Percentiles rank a stretch among this genome's conserved stretches.
These are phyloP conservation scores for Podilymbus podiceps DNA, from an alignment of 2,113 vertebrate genomes.

Conservation along the genomic window DNA sequence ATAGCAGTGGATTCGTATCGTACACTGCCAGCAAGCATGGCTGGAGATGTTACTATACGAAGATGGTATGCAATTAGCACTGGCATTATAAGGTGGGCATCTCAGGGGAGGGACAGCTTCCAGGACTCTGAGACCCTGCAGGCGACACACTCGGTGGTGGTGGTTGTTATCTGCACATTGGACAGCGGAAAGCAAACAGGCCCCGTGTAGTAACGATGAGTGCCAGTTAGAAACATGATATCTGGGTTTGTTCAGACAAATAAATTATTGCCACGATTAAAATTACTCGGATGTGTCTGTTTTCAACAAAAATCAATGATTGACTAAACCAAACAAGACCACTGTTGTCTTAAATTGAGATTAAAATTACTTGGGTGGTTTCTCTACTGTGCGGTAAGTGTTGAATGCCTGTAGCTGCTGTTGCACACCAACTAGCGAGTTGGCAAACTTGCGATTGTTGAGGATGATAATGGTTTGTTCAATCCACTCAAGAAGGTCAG, in stretches of 20 bases:
- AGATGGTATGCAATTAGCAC: neutral
- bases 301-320: neutral
- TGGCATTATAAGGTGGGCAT: neutral
- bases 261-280: neutral
- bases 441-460: slow-evolving; percentile 97
- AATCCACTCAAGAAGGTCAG: slow-evolving; percentile 96
- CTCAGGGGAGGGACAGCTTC: neutral
- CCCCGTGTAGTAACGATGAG: fast-evolving
- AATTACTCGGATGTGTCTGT: neutral
- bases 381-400: slow-evolving; percentile 95
- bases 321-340: neutral
- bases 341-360: neutral
- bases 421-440: slow-evolving; percentile 91
- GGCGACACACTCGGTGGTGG: neutral
- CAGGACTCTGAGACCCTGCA: neutral
- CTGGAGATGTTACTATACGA: neutral
- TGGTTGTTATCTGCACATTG: neutral
- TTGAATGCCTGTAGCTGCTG: slow-evolving; percentile 98
- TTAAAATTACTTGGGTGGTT: slow-evolving; percentile 88
- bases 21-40: neutral
- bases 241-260: neutral
- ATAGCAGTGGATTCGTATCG: neutral
- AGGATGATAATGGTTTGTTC: slow-evolving; percentile 98
- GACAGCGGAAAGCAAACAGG: neutral
- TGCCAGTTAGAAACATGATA: neutral